These are phyloP conservation scores for Yoshiicerus persimilis DNA, from an alignment of 1,140 invertebrate species.

Conservation along the genomic window DNA sequence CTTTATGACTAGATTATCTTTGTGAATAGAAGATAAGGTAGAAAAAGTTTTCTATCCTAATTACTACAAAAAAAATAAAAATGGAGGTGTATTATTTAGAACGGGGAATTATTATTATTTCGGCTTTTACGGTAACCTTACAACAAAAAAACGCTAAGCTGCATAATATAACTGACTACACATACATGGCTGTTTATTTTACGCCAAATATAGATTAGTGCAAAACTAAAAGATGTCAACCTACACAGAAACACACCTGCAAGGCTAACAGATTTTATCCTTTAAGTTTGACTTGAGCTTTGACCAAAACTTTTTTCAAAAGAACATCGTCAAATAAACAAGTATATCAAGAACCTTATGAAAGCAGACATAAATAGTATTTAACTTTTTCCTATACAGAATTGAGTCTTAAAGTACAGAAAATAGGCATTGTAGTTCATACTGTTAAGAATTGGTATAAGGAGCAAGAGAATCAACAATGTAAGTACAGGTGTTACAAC, in stretches of 20 bases:
- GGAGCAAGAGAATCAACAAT: slow-evolving; percentile 35
- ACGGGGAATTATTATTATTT: too few species aligned
- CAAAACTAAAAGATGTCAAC: neutral
- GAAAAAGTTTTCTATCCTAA: too few species aligned
- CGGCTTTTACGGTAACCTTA: too few species aligned
- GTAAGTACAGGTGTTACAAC: slow-evolving; percentile 31
- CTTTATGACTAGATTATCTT: too few species aligned
- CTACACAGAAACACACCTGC: neutral
- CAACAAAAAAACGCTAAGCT: neutral
- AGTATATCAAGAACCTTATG: neutral
- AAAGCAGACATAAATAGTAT: too few species aligned
- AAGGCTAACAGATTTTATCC: neutral
- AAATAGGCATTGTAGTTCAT: neutral
- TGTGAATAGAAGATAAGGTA: too few species aligned
- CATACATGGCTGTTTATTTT: neutral
- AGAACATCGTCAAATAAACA: neutral
- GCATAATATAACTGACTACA: neutral
- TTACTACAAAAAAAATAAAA: too few species aligned
- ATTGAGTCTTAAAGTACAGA: neutral
- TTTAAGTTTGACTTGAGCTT: neutral
- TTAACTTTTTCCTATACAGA: too few species aligned
- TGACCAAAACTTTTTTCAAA: neutral
- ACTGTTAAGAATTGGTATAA: neutral
- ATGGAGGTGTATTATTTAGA: too few species aligned
- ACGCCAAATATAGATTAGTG: neutral